Evolutionary conservation across 1,140 invertebrate species (phyloP), one percentile per base, ranked within the genome.

Genomic region (Nasonia vitripennis): DNA sequence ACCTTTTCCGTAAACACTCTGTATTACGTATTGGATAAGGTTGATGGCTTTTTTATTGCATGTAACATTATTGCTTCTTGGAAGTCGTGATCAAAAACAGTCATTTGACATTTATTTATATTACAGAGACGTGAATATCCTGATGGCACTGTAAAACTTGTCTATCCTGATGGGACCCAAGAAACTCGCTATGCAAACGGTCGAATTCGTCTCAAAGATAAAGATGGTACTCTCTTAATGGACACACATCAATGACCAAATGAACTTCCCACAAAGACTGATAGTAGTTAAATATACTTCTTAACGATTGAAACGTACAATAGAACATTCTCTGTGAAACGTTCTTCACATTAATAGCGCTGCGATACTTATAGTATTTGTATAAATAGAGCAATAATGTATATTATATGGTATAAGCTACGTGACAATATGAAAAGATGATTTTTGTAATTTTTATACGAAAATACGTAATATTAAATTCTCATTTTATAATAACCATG

Each of bases 171-270:
- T 93, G 98, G 98, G 31, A 95, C 95, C 3, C 96, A 97, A 87
- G 98, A 99, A 94, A 99, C 98, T 0, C 94, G 97, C 75, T 99
- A 98, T 92, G 95, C 97, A 0, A 98, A 96, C 90, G 98, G 98
- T 2, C 94, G 98, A 81, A 93, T 98, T 62, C 94, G 98, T 73
- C 94, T 98, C 7, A 98, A 98, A 93, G 97, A 99, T 91, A 96
- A 95, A 91, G 94, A 97, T 91, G 98, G 98, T 4, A 96, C 96
- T 89, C 93, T 98, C 0, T 91, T 97, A 31, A 95, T 96, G 94
- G 96, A 97, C 90, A 95, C 95, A 2, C 88, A 91, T 85, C 87
- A 90, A 37, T 87, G 51, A 83, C 62, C 17, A n/a, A 7, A 55
- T 37, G 55, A 10, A 27, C 37, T 55, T 23, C 34, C 51, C 73